Base-by-base conservation (phyloP, 2,888 invertebrate genomes). In the Cryptophagus acutangulus region DNA sequence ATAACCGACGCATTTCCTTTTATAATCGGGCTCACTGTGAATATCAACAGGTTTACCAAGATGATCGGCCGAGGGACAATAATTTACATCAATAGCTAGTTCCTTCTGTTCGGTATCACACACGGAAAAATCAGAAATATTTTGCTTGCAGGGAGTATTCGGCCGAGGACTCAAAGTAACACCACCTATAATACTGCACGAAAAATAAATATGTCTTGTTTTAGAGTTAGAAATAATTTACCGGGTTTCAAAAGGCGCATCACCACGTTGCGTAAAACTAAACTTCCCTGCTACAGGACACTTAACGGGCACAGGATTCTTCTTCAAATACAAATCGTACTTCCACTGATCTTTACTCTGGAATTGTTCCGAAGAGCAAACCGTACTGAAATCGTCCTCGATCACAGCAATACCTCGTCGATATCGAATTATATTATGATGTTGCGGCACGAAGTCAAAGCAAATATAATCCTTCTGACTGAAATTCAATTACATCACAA, bases 231-330 rank as follows among this genome's bases (percentile, higher is more conserved):
- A n/a, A n/a, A n/a, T n/a, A 33, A 30, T n/a, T 28, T 44, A 55
- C 59, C 63, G 81, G 0, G 95, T 96, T 71, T 85, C 87, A 61
- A 96, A 95, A 18, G 75, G 79, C 18, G 88, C 84, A 52, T 93
- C 92, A n/a, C 93, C 93, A 56, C 72, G 78, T 70, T 97, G 96
- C 0, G 84, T 82, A 62, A 97, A 97, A 66, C 85, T 88, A 65
- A 92, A 97, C 69, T 96, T 94, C 1, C 97, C 97, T 28, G 94
- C 96, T 1, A 97, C 85, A 0, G 96, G 96, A 67, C 96, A 97
- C 29, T 91, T 80, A 3, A 97, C 87, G 0, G 95, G 87, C 0
- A 88, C 82, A 0, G 96, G 96, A 67, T 89, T 82, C 63, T 82
- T 86, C n/a, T 87, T 84, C 31, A 90, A 71, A 60, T 87, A 85